Base-by-base conservation (phyloP, 2,888 invertebrate species). In the Pegoplata infirma region DNA sequence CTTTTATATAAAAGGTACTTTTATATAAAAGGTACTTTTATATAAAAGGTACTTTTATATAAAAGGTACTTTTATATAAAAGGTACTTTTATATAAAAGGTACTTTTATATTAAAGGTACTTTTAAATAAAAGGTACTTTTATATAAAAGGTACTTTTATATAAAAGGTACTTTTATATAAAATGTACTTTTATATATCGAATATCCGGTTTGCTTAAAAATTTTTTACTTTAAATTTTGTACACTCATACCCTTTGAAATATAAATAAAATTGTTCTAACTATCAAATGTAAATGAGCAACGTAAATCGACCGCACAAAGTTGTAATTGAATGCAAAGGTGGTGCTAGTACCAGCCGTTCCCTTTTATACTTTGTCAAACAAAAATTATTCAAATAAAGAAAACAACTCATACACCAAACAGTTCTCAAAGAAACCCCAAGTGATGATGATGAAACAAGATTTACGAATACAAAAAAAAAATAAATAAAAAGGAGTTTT, bases 301-400 rank as follows among this genome's bases (percentile, higher is more conserved):
- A 10, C 58, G 59, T 14, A 74, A 78, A 73, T 78, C 73, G 73
- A 53, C 64, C 68, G 68, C 73, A 59, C 46, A 46, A 58, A 53
- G 28, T 64, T 64, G 68, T 69, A 77, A 68, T 63, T 73, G 64
- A 69, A 77, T 72, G 55, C 47, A 58, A 73, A 63, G 25, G 25
- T 47, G n/a, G n/a, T n/a, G n/a, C n/a, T 49, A 36, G 17, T 19
- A 32, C 19, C 36, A 53, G 32, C 40, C 36, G 25, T 25, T 56
- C 47, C 36, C 55, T 68, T 58, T 56, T 47, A 53, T 64, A 46
- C 25, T 56, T 56, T 40, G 47, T 36, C 36, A 56, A 47, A 47
- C 14, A 25, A 36, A 46, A 40, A 28, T 53, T 59, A 78, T 78
- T 73, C 69, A 74, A 64, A 73, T 56, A 67, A 56, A 58, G n/a